Conservation (phyloP, 2,113 vertebrate genomes). For the Gopherus evgoodei region DNA sequence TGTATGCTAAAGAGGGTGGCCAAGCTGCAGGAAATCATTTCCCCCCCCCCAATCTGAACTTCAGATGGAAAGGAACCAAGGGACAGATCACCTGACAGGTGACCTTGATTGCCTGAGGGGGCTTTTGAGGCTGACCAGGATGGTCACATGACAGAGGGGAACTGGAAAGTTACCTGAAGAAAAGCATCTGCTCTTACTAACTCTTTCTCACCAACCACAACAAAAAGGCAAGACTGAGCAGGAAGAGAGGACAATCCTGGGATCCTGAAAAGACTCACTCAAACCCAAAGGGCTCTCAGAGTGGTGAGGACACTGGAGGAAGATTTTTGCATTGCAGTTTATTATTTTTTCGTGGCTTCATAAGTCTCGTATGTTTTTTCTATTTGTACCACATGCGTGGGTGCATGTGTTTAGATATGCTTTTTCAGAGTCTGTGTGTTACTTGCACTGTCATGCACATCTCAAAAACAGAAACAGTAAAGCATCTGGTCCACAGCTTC, state of each 20-base stretch:
- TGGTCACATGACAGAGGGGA: neutral
- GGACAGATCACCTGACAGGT: neutral
- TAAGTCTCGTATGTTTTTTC: neutral
- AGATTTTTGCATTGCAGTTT: rapidly evolving
- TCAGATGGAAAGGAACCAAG: neutral
- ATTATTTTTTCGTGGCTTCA: neutral
- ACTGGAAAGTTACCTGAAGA: neutral
- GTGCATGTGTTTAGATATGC: neutral
- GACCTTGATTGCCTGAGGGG: neutral
- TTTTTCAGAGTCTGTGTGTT: neutral
- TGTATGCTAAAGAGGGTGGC: neutral
- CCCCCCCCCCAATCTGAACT: neutral
- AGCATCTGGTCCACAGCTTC: neutral
- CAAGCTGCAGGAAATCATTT: neutral
- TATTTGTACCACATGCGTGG: neutral
- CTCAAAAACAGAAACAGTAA: neutral
- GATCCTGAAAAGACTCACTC: neutral
- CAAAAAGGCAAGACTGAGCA: neutral
- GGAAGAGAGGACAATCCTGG: neutral
- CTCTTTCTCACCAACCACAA: neutral
- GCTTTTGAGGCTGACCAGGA: neutral
- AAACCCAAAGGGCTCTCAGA: neutral
- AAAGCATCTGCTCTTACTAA: neutral
- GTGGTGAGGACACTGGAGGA: rapidly evolving
- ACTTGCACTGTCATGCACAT: neutral